Percentiles rank a stretch among this genome's conserved stretches.
These are phyloP conservation scores for Ophion ellenae DNA, from an alignment of 2,888 invertebrate genomes.

Conservation along the genomic window DNA sequence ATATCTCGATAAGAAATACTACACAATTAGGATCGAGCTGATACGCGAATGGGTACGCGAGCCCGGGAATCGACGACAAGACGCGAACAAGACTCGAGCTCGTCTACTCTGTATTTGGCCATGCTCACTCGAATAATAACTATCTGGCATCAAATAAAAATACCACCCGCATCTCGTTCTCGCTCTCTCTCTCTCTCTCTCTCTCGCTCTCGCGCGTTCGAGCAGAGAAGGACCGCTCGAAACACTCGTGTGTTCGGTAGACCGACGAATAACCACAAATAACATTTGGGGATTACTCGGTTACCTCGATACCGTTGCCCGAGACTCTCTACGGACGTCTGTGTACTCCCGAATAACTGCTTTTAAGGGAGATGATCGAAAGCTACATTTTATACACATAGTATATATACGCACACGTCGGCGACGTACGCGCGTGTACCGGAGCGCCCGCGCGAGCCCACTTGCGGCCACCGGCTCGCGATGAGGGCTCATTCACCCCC, in stretches of 20 bases:
- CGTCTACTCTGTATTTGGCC: too few species aligned
- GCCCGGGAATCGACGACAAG: too few species aligned
- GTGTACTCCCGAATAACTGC: slow-evolving; percentile 73
- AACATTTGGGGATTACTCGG: slow-evolving; percentile 83
- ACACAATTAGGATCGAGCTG: too few species aligned
- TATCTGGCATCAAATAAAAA: too few species aligned
- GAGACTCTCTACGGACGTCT: slow-evolving; percentile 15
- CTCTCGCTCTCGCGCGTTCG: neutral
- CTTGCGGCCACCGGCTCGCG: neutral
- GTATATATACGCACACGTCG: neutral
- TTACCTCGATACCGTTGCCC: slow-evolving; percentile 79
- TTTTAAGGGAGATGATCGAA: slow-evolving; percentile 69
- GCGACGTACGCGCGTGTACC: neutral
- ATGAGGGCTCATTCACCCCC: neutral
- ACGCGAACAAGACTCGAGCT: too few species aligned
- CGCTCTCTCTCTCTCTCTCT: too few species aligned
- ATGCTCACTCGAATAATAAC: too few species aligned
- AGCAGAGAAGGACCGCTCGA: slow-evolving; percentile 23
- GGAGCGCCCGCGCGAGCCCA: slow-evolving; percentile 10
- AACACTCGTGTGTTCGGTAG: slow-evolving; percentile 71
- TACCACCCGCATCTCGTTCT: too few species aligned
- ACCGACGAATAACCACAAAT: slow-evolving; percentile 83
- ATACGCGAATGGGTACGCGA: too few species aligned
- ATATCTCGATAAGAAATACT: neutral
- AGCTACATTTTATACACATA: neutral